A percentile compares a stretch with the other conserved stretches of the same genome.
phyloP scores from a whole-genome alignment of 2,113 vertebrate species.

The Scatophagus argus region DNA sequence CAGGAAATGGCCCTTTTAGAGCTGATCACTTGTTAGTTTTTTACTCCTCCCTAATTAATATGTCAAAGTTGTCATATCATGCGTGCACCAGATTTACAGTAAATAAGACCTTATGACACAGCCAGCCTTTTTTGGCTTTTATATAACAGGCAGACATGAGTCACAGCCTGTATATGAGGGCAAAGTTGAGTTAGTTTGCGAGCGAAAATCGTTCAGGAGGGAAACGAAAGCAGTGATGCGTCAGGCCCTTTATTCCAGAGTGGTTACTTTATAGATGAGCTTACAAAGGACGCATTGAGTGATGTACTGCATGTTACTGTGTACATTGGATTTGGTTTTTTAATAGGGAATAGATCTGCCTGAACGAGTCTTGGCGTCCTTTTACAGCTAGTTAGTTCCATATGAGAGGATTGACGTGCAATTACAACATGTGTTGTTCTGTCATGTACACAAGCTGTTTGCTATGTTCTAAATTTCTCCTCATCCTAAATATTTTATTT shows the following conservation, averaged over 20 bases:
- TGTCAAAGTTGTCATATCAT: conserved; percentile 47
- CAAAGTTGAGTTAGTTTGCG: conserved; percentile 36
- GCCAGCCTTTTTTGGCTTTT: conserved; percentile 35
- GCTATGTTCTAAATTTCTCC: conserved; percentile 36
- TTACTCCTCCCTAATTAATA: conserved; percentile 39
- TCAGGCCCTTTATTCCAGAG: conserved; percentile 57
- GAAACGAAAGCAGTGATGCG: conserved; percentile 65
- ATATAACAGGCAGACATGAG: conserved; percentile 65
- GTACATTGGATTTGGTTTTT: conserved; percentile 58
- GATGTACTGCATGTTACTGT: conserved; percentile 52
- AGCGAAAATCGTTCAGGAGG: conserved; percentile 48
- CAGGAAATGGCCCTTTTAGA: conserved; percentile 49
- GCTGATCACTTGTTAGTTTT: conserved; percentile 45
- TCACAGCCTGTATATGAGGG: conserved; percentile 48
- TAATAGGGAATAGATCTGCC: conserved; percentile 47
- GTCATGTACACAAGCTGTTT: conserved; percentile 61
- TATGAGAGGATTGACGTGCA: conserved; percentile 59
- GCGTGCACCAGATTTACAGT: conserved; percentile 29
- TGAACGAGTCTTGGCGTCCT: conserved; percentile 48
- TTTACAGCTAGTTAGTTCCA: conserved; percentile 59
- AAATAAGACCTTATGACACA: conserved; percentile 44
- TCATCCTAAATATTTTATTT: conserved; percentile 38
- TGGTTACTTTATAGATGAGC: conserved; percentile 67
- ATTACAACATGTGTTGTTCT: conserved; percentile 50
- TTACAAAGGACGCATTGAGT: conserved; percentile 77